A percentile compares a stretch with the other conserved stretches of the same genome.
phyloP scores from a whole-genome alignment of 1,140 invertebrate species.

The Drosophila auraria region DNA sequence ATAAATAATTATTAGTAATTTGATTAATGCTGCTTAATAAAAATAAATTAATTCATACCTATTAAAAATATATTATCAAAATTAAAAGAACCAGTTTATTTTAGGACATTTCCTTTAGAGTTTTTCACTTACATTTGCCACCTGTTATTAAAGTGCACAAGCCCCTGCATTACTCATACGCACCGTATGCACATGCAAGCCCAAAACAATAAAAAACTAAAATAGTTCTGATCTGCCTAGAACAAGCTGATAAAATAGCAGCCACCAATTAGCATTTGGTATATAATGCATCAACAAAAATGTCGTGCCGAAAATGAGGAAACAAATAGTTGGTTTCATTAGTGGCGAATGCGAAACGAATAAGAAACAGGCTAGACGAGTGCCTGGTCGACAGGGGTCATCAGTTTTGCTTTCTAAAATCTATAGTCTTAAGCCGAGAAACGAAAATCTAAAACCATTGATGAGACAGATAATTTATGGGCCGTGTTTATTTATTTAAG shows the following conservation, averaged over 20 bases:
- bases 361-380: constrained; percentile 51
- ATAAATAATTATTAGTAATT: too few relatives aligned
- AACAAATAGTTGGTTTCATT: constrained; percentile 54
- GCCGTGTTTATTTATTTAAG: constrained; percentile 63
- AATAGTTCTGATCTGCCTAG: constrained; percentile 16
- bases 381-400: constrained; percentile 41
- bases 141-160: too few relatives aligned
- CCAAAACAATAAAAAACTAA: neutral
- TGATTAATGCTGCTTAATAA: too few relatives aligned
- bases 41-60: too few relatives aligned
- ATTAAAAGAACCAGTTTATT: too few relatives aligned
- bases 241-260: constrained; percentile 3
- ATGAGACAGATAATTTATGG: constrained; percentile 61
- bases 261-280: constrained; percentile 24
- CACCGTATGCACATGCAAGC: neutral
- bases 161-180: neutral
- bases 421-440: constrained; percentile 13
- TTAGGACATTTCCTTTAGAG: too few relatives aligned
- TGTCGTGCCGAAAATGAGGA: constrained; percentile 46
- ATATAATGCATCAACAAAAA: constrained; percentile 41
- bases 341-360: constrained; percentile 44
- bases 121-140: too few relatives aligned
- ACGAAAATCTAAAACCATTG: constrained; percentile 4
- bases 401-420: constrained; percentile 56
- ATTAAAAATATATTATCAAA: too few relatives aligned